Conservation (phyloP, 2,113 vertebrate species). For the Machaerirhynchus nigripectus region DNA sequence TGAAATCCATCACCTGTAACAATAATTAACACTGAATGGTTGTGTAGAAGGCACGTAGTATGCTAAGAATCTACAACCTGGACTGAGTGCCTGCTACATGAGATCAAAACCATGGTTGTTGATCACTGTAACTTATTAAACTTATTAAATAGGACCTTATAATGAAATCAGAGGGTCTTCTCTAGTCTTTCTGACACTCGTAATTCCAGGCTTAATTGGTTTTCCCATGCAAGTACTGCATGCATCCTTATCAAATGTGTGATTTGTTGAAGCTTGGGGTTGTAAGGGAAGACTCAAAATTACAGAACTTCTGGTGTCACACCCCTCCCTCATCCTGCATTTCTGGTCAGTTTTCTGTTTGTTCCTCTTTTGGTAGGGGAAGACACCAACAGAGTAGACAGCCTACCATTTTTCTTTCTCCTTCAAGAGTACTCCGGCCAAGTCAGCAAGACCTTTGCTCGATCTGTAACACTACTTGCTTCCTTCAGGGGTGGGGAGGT, state of each 20-base stretch:
- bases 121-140: neutral
- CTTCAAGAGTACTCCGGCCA: neutral
- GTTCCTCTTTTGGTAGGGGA: neutral
- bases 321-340: rapidly evolving
- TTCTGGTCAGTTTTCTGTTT: neutral
- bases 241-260: neutral
- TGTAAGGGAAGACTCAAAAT: neutral
- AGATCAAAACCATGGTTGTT: neutral
- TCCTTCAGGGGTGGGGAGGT: neutral
- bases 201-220: neutral
- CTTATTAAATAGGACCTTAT: neutral
- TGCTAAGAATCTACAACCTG: neutral
- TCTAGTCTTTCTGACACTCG: neutral
- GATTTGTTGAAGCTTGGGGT: neutral
- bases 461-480: neutral
- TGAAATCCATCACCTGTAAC: constrained; percentile 26
- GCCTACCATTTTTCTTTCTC: neutral
- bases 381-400: neutral
- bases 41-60: neutral
- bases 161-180: neutral
- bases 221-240: neutral
- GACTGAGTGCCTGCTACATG: neutral
- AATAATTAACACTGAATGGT: constrained; percentile 48
- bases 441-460: neutral
- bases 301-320: neutral